phyloP scores from a whole-genome alignment of 2,888 invertebrate species.

The Pachycephus smyrnensis region DNA sequence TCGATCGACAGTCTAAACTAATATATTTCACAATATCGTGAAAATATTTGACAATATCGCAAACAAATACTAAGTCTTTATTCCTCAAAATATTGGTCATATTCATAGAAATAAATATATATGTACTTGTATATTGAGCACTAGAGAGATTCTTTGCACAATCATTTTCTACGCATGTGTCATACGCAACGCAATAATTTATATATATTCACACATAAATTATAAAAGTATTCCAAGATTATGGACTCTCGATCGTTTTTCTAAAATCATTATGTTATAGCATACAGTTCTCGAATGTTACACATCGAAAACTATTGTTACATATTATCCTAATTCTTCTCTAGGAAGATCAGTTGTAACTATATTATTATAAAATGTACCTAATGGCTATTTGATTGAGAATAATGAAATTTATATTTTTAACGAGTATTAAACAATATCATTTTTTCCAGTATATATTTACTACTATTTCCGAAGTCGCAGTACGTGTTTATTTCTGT shows the following conservation, averaged over 20 bases:
- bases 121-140: slow-evolving; percentile 8
- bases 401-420: slow-evolving; percentile 63
- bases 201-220: slow-evolving; percentile 15
- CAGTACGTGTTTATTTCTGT: slow-evolving; percentile 15
- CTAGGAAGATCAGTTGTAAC: slow-evolving; percentile 45
- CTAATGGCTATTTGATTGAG: slow-evolving; percentile 41
- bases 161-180: not conserved
- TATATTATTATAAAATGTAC: slow-evolving; percentile 45
- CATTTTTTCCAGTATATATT: slow-evolving; percentile 43
- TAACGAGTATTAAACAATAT: slow-evolving; percentile 59
- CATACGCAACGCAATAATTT: not conserved
- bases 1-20: slow-evolving; percentile 27
- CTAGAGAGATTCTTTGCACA: not conserved
- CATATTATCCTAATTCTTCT: slow-evolving; percentile 46
- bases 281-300: slow-evolving; percentile 30
- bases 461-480: not conserved
- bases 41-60: not conserved
- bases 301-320: slow-evolving; percentile 37
- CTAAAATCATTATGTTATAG: slow-evolving; percentile 37
- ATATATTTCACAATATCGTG: not conserved
- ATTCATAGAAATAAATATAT: slow-evolving; percentile 17
- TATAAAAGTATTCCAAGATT: slow-evolving; percentile 8
- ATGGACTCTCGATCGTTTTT: slow-evolving; percentile 35
- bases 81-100: slow-evolving; percentile 4
- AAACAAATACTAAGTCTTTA: not conserved